A percentile compares a stretch with the other conserved stretches of the same genome.
Conservation (phyloP, 2,888 invertebrate genomes). For the Nysson spinosus region DNA sequence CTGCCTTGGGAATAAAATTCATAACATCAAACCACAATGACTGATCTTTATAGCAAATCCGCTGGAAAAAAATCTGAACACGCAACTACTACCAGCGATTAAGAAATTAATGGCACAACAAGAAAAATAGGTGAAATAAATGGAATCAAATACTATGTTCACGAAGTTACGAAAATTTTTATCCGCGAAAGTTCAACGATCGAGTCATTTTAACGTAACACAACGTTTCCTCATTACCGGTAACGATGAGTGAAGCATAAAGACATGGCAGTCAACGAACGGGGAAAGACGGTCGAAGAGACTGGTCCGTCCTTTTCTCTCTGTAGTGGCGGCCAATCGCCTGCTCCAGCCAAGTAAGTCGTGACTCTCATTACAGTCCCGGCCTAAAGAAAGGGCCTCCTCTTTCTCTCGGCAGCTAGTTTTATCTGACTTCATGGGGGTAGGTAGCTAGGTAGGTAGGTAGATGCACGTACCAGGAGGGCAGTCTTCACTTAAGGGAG, state of each 20-base stretch:
- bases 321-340: slow-evolving; percentile 46
- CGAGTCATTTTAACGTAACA: slow-evolving; percentile 16
- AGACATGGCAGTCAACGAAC: slow-evolving; percentile 42
- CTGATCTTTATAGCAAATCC: too few species aligned
- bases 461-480: slow-evolving; percentile 42
- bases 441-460: slow-evolving; percentile 37
- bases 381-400: slow-evolving; percentile 53
- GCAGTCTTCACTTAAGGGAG: slow-evolving; percentile 59
- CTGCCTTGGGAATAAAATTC: slow-evolving; percentile 25
- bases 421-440: slow-evolving; percentile 44
- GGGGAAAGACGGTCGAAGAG: slow-evolving; percentile 29
- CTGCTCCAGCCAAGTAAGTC: slow-evolving; percentile 44
- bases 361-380: slow-evolving; percentile 51
- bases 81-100: too few species aligned
- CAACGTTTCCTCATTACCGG: slow-evolving; percentile 43
- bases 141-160: too few species aligned
- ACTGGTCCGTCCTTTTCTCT: slow-evolving; percentile 25
- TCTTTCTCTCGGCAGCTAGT: slow-evolving; percentile 48
- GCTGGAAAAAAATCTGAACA: too few species aligned
- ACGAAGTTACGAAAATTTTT: too few species aligned
- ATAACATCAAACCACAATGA: slow-evolving; percentile 34
- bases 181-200: slow-evolving; percentile 34
- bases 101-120: too few species aligned
- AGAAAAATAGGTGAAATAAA: too few species aligned
- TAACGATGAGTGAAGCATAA: slow-evolving; percentile 44